phyloP scores from a whole-genome alignment of 1,140 invertebrate genomes.

The Microplitis mediator region DNA sequence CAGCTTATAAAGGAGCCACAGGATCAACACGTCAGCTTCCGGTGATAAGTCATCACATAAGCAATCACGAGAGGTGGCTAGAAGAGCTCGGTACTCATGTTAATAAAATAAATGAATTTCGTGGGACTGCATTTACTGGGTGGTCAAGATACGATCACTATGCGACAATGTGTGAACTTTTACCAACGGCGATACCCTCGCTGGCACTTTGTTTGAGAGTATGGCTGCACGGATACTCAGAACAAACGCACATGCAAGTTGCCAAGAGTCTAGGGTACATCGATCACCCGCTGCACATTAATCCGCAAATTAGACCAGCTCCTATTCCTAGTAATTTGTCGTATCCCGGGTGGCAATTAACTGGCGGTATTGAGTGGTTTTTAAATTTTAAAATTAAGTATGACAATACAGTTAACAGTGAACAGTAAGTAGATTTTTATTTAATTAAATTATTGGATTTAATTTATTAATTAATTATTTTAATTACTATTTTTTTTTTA shows the following conservation, averaged over 20 bases:
- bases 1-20: slow-evolving; percentile 89
- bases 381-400: slow-evolving; percentile 65
- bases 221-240: slow-evolving; percentile 62
- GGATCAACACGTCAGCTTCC: slow-evolving; percentile 78
- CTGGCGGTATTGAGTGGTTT: slow-evolving; percentile 66
- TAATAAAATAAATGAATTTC: slow-evolving; percentile 64
- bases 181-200: slow-evolving; percentile 84
- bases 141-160: slow-evolving; percentile 93
- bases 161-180: slow-evolving; percentile 87
- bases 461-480: slow-evolving; percentile 26
- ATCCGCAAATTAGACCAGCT: slow-evolving; percentile 57
- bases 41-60: slow-evolving; percentile 68
- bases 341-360: slow-evolving; percentile 69
- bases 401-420: slow-evolving; percentile 64
- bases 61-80: slow-evolving; percentile 74
- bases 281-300: slow-evolving; percentile 55
- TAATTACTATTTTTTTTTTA: slow-evolving; percentile 14
- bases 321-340: slow-evolving; percentile 62
- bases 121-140: slow-evolving; percentile 75
- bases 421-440: slow-evolving; percentile 64
- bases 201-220: slow-evolving; percentile 68
- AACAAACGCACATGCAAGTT: slow-evolving; percentile 59
- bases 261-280: slow-evolving; percentile 62
- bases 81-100: slow-evolving; percentile 62
- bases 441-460: background rate